These are phyloP conservation scores for Phalacrocorax brasilianus DNA, from an alignment of 2,113 vertebrate genomes.

Conservation along the genomic window DNA sequence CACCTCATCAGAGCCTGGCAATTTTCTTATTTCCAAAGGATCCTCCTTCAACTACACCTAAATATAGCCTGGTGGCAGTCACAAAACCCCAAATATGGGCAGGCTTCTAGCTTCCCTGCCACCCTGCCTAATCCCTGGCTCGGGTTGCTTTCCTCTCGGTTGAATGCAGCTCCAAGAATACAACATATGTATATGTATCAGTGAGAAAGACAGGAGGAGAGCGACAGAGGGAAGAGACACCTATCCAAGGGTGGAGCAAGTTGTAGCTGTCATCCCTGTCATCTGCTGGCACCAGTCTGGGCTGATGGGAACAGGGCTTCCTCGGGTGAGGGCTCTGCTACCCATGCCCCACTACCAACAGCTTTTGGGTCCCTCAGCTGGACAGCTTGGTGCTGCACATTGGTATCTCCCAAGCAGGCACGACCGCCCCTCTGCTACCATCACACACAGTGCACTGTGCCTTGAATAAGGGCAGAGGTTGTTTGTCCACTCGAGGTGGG, in stretches of 20 bases:
- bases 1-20: not conserved
- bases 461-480: not conserved
- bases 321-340: not conserved
- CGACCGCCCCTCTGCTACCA: not conserved
- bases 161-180: not conserved
- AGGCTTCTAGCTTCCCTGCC: not conserved
- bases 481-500: not conserved
- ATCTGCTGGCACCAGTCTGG: not conserved
- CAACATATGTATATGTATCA: not conserved
- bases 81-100: not conserved
- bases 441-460: rapidly evolving
- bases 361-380: not conserved
- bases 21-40: not conserved
- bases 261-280: not conserved
- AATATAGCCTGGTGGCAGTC: not conserved
- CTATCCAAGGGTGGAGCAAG: not conserved
- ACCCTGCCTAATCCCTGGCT: not conserved
- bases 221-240: not conserved
- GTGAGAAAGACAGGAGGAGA: not conserved
- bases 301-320: not conserved
- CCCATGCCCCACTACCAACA: not conserved
- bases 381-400: not conserved
- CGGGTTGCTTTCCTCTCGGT: not conserved
- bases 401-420: not conserved
- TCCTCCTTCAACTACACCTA: not conserved